Conservation (phyloP, 30 jellyfish, hydroid and myxozoan genomes). For the Cassiopea xamachana region DNA sequence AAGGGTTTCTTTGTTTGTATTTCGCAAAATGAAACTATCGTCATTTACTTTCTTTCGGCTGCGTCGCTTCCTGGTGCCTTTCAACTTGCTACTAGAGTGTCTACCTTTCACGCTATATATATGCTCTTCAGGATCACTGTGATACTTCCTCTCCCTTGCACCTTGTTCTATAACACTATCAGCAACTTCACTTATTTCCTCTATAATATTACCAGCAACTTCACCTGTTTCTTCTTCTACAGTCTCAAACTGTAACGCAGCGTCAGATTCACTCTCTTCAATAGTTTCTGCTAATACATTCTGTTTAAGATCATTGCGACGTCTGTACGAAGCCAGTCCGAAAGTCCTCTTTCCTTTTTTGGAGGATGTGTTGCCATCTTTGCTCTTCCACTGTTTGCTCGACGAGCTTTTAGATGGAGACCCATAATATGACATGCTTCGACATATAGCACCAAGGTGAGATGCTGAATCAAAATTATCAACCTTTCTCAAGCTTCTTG, state of each 20-base stretch:
- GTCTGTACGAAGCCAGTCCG: not conserved
- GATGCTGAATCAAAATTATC: slow-evolving; percentile 48
- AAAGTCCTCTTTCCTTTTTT: not conserved
- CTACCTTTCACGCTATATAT: not conserved
- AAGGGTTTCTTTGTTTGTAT: slow-evolving; percentile 50
- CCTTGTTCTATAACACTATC: not conserved
- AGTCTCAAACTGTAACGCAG: slow-evolving; percentile 2
- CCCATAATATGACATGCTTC: slow-evolving; percentile 39
- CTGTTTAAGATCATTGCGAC: not conserved
- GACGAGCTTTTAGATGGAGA: not conserved
- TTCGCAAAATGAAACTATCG: not conserved
- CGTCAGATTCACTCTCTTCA: not conserved
- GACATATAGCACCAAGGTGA: slow-evolving; percentile 47
- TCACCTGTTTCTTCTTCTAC: not conserved
- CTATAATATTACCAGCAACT: not conserved
- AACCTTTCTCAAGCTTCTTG: not conserved
- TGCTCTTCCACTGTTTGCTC: not conserved
- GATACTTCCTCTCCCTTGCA: not conserved
- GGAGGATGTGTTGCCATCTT: not conserved
- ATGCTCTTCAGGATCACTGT: slow-evolving; percentile 6
- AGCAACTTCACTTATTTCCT: not conserved
- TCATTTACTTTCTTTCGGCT: slow-evolving; percentile 1
- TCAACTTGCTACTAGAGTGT: not conserved
- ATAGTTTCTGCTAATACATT: not conserved
- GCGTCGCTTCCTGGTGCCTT: slow-evolving; percentile 20